phyloP scores from a whole-genome alignment of 2,113 vertebrate species.

The Saiga tatarica region DNA sequence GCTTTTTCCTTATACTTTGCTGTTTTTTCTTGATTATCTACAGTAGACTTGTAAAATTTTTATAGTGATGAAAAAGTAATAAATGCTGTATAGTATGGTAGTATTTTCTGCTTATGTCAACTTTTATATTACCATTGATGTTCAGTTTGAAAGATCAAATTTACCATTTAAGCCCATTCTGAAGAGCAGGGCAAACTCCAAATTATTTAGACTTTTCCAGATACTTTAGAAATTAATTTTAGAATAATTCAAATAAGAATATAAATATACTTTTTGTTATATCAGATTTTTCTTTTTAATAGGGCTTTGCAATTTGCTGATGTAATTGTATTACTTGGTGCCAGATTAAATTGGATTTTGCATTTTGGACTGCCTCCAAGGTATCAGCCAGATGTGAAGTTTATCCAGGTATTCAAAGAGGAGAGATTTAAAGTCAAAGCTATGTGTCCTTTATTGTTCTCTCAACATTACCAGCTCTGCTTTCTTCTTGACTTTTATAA shows the following conservation, averaged over 20 bases:
- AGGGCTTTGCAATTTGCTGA: slow-evolving; percentile 94
- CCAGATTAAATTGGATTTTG: slow-evolving; percentile 97
- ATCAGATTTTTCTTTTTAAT: slow-evolving; percentile 39
- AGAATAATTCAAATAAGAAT: slow-evolving; percentile 51
- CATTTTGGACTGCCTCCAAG: slow-evolving; percentile 96
- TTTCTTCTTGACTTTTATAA: slow-evolving; percentile 41
- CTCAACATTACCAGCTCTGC: background rate
- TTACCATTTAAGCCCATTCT: slow-evolving; percentile 15
- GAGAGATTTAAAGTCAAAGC: background rate
- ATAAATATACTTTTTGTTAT: background rate
- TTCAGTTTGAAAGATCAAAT: slow-evolving; percentile 35
- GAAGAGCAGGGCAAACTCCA: background rate
- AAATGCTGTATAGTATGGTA: background rate
- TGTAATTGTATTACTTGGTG: slow-evolving; percentile 93
- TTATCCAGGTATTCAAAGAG: slow-evolving; percentile 89
- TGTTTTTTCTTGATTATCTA: background rate
- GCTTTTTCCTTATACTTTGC: slow-evolving; percentile 10
- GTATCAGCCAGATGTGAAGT: slow-evolving; percentile 89
- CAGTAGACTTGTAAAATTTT: background rate
- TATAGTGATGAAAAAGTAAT: slow-evolving; percentile 10
- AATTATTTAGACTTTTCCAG: slow-evolving; percentile 16
- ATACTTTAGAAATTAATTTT: slow-evolving; percentile 21
- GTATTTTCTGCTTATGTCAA: background rate
- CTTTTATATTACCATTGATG: background rate
- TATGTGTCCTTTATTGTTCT: background rate